These are phyloP conservation scores for Cistogaster globosa DNA, from an alignment of 2,888 invertebrate species.

Conservation along the genomic window DNA sequence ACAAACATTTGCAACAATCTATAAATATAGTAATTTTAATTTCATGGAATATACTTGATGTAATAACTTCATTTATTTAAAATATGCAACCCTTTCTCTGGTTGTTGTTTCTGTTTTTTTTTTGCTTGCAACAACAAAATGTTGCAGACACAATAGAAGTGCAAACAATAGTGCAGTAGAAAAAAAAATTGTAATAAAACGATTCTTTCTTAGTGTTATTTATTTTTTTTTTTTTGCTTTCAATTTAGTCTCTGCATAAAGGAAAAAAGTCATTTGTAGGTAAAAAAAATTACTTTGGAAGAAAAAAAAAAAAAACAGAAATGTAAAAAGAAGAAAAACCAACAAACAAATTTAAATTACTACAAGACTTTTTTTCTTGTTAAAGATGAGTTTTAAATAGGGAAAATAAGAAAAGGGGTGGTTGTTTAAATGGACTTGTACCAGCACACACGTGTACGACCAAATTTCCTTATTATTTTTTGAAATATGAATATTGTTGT, in stretches of 20 bases:
- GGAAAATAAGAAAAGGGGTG: slow-evolving; percentile 42
- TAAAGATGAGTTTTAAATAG: slow-evolving; percentile 18
- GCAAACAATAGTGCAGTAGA: slow-evolving; percentile 39
- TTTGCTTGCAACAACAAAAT: slow-evolving; percentile 46
- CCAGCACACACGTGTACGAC: slow-evolving; percentile 14
- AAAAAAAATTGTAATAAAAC: slow-evolving; percentile 34
- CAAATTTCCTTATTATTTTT: neutral
- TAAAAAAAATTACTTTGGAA: slow-evolving; percentile 31
- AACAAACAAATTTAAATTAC: slow-evolving; percentile 57
- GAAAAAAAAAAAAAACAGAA: too few species aligned
- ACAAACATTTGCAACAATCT: slow-evolving; percentile 21
- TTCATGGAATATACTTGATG: slow-evolving; percentile 68
- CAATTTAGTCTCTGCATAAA: slow-evolving; percentile 53
- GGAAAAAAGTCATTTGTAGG: slow-evolving; percentile 67
- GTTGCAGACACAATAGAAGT: slow-evolving; percentile 56
- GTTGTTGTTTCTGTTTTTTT: neutral
- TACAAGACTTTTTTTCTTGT: slow-evolving; percentile 37
- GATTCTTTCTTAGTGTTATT: slow-evolving; percentile 51
- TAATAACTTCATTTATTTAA: slow-evolving; percentile 71
- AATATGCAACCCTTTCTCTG: slow-evolving; percentile 44
- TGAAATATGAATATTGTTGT: neutral
- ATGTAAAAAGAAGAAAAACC: slow-evolving; percentile 31
- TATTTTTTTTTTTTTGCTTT: neutral
- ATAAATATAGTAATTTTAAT: slow-evolving; percentile 58
- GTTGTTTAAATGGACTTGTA: slow-evolving; percentile 42